Conservation (phyloP, 2,113 vertebrate species). For the Chunga burmeisteri region DNA sequence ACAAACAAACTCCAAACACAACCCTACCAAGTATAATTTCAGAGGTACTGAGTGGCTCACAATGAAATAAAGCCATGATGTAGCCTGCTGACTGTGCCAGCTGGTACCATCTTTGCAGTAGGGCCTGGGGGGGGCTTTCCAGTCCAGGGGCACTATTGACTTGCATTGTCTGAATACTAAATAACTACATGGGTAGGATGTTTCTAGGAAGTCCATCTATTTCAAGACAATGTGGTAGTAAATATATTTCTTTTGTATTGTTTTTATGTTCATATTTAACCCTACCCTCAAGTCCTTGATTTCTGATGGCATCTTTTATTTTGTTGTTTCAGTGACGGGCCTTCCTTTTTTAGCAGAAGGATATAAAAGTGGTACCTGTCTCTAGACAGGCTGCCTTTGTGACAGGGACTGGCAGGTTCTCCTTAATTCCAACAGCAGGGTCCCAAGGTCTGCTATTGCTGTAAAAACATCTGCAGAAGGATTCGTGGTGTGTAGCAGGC, state of each 20-base stretch:
- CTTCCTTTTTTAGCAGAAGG: not conserved
- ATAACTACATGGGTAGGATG: not conserved
- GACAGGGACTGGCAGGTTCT: not conserved
- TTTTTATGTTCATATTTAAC: not conserved
- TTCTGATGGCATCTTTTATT: not conserved
- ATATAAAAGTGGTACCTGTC: not conserved
- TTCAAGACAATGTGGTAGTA: not conserved
- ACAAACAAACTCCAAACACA: not conserved
- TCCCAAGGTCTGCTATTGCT: not conserved
- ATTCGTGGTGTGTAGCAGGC: rapidly evolving
- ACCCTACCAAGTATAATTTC: not conserved
- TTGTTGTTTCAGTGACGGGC: not conserved
- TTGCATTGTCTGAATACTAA: not conserved
- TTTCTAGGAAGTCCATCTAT: not conserved
- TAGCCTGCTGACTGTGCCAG: not conserved
- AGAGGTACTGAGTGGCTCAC: not conserved
- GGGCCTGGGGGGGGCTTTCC: not conserved
- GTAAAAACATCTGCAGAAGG: not conserved
- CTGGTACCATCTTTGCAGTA: not conserved
- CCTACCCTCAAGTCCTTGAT: not conserved
- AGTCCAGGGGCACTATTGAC: not conserved
- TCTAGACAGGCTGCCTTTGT: not conserved
- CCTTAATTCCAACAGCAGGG: not conserved
- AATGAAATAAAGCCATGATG: not conserved
- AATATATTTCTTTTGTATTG: not conserved